Base-by-base conservation (phyloP, 2,797 vertebrate species). In the Pagetopsis macropterus region DNA sequence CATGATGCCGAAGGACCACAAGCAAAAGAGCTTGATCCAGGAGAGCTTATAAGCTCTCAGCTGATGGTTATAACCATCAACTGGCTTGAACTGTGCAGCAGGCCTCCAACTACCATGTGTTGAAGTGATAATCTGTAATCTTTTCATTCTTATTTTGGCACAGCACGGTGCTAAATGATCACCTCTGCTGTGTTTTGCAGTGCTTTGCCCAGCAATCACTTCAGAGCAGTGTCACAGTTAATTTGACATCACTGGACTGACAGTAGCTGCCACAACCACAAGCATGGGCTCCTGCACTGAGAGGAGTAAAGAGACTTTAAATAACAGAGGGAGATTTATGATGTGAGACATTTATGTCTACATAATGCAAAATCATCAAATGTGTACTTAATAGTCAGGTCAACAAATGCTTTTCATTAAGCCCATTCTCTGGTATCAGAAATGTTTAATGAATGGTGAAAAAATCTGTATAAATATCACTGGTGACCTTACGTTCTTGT, bases 1-100 rank as follows among this genome's bases (percentile, higher is more conserved):
- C 76, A 59, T 54, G 51, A 77, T 65, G 59, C 70, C 56, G 43
- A 69, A 71, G 65, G 70, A 83, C 70, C 59, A 37, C 58, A 60
- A 50, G 73, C 69, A 69, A 43, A 50, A 78, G 70, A 77, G 63
- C 75, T 78, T 73, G 83, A 84, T 86, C 75, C 82, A 76, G 75
- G 64, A 51, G 70, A 70, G 80, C 71, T 89, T 73, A 21, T 21
- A 21, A 21, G 21, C 21, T 21, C 21, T 21, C 21, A 21, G 21
- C 21, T 21, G 21, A 21, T 21, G 21, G 21, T 21, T 21, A 21
- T 21, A 78, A 69, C 68, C 69, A 60, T 86, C 85, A 78, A 73
- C 78, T 63, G 78, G 69, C 70, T 79, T 48, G 17, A 58, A 73
- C 52, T 54, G 46, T 76, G 68, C 64, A 44, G 37, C 61, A 68